A percentile compares a stretch with the other conserved stretches of the same genome.
Conservation (phyloP, 2,888 invertebrate species). For the Drosophila fulvimacula region DNA sequence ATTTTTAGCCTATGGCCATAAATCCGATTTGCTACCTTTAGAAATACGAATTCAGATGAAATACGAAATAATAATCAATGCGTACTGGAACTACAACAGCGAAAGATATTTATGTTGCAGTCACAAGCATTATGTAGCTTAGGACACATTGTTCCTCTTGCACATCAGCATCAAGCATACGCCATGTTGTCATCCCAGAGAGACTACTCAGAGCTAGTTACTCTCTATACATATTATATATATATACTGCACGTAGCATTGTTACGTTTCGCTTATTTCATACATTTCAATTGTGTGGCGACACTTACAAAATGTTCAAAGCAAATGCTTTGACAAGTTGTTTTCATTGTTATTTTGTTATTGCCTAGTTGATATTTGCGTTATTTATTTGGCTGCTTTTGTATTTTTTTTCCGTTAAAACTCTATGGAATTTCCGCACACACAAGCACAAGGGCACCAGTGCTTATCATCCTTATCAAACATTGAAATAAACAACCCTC, state of each 20-base stretch:
- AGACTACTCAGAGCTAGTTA: background rate
- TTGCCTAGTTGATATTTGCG: slow-evolving; percentile 16
- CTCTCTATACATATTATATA: background rate
- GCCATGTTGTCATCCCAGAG: slow-evolving; percentile 7
- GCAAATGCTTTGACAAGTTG: background rate
- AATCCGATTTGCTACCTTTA: background rate
- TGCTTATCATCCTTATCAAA: slow-evolving; percentile 19
- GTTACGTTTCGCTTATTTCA: background rate
- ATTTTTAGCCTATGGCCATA: background rate
- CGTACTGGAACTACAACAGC: background rate
- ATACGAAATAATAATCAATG: background rate
- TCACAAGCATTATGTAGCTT: background rate
- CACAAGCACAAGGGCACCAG: background rate
- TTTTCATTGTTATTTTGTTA: background rate
- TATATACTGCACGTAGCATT: background rate
- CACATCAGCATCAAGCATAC: slow-evolving; percentile 16
- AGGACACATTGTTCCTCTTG: background rate
- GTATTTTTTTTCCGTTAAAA: background rate
- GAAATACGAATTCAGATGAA: background rate
- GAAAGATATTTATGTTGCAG: background rate
- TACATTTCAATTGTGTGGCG: background rate
- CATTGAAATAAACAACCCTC: slow-evolving; percentile 5
- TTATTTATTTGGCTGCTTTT: slow-evolving; percentile 7
- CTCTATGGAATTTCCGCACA: slow-evolving; percentile 2
- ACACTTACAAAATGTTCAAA: slow-evolving; percentile 13